phyloP scores from a whole-genome alignment of 2,888 invertebrate genomes.

The Idaea straminata region DNA sequence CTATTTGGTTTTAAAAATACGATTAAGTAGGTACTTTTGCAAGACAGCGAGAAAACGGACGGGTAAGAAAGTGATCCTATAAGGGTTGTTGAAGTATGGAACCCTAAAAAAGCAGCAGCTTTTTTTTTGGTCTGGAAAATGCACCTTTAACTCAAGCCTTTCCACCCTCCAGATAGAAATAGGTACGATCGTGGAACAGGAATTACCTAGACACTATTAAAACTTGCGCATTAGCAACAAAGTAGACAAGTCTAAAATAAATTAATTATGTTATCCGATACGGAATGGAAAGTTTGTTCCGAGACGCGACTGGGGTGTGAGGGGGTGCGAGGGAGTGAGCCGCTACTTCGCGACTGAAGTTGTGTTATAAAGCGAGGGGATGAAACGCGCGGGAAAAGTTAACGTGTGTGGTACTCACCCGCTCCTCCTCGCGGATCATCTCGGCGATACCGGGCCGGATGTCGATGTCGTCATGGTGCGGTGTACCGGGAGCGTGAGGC shows the following conservation, averaged over 20 bases:
- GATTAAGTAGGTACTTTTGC: no score
- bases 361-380: constrained; percentile 17
- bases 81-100: no score
- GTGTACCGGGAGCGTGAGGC: constrained; percentile 43
- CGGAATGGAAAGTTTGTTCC: constrained; percentile 57
- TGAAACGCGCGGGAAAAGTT: constrained; percentile 52
- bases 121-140: no score
- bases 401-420: constrained; percentile 84
- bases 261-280: constrained; percentile 61
- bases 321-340: constrained; percentile 27
- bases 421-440: constrained; percentile 97
- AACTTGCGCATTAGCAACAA: constrained; percentile 51
- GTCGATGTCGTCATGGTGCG: constrained; percentile 89
- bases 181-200: no score
- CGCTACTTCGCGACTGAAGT: constrained; percentile 11
- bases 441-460: constrained; percentile 97
- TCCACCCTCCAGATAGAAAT: no score
- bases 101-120: no score
- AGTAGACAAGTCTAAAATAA: constrained; percentile 51
- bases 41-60: no score
- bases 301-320: constrained; percentile 24
- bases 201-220: constrained; percentile 23
- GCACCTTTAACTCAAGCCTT: no score
- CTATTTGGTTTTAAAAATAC: no score
- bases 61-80: no score